Conservation (phyloP, 2,797 vertebrate genomes). For the Amblyopsis hoosieri region DNA sequence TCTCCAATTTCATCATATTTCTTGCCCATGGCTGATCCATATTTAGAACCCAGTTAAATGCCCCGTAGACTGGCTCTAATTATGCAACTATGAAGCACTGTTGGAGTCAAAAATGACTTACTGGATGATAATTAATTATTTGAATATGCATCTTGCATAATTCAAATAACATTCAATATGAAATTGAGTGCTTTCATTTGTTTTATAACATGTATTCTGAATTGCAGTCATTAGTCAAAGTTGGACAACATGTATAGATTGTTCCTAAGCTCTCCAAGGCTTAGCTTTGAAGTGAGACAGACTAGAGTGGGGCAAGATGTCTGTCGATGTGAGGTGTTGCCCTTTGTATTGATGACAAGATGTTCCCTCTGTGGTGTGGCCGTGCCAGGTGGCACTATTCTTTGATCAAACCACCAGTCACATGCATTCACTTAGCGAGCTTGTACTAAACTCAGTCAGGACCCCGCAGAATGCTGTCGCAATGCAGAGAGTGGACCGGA, state of each 20-base stretch:
- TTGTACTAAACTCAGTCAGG: too few species aligned
- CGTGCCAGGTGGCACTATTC: slow-evolving; percentile 38
- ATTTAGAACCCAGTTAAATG: slow-evolving; percentile 53
- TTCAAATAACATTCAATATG: too few species aligned
- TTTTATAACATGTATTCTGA: neutral
- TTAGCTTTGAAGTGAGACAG: slow-evolving; percentile 38
- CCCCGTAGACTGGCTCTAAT: slow-evolving; percentile 43
- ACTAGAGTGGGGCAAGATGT: slow-evolving; percentile 48
- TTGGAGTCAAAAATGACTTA: slow-evolving; percentile 37
- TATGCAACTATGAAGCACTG: slow-evolving; percentile 38
- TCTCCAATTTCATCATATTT: slow-evolving; percentile 10
- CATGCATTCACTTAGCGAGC: too few species aligned
- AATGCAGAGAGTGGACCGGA: slow-evolving; percentile 60
- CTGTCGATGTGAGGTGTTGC: slow-evolving; percentile 54
- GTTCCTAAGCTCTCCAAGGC: slow-evolving; percentile 22
- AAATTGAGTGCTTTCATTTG: neutral
- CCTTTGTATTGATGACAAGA: slow-evolving; percentile 61
- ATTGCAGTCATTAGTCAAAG: slow-evolving; percentile 11
- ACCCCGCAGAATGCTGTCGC: slow-evolving; percentile 42
- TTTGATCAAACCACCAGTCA: slow-evolving; percentile 44
- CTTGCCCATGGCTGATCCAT: slow-evolving; percentile 36
- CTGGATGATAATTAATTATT: slow-evolving; percentile 26
- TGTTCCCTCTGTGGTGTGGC: slow-evolving; percentile 16
- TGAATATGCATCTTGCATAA: slow-evolving; percentile 5
- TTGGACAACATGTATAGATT: slow-evolving; percentile 45